Percentiles rank a stretch among this genome's conserved stretches.
Evolutionary conservation across 2,888 invertebrate species (phyloP).

Genomic region (Trissoscelio sp.): DNA sequence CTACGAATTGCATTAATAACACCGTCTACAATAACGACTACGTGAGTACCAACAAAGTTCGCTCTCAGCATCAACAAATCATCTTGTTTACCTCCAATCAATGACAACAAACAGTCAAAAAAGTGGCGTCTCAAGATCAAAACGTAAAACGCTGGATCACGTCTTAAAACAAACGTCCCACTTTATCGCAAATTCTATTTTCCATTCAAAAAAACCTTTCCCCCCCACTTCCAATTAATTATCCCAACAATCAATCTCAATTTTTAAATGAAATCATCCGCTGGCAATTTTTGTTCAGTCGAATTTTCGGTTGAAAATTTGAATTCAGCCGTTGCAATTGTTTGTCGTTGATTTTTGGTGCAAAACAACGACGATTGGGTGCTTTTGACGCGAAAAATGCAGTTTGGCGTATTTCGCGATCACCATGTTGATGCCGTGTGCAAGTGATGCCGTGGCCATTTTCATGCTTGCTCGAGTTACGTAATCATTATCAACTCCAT

Average conservation of each 20-base stretch:
- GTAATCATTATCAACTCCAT: conserved; percentile 83
- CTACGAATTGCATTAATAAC: conserved; percentile 78
- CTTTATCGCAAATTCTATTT: conserved; percentile 54
- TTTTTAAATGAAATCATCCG: too few relatives aligned
- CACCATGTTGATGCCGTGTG: conserved; percentile 78
- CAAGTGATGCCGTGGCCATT: conserved; percentile 82
- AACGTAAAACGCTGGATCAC: conserved; percentile 72
- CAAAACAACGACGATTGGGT: not conserved
- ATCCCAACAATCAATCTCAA: too few relatives aligned
- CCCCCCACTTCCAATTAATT: too few relatives aligned
- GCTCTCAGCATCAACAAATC: not conserved
- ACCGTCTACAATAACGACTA: conserved; percentile 78
- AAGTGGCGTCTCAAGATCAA: conserved; percentile 60
- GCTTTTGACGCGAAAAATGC: conserved; percentile 23
- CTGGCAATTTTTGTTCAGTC: too few relatives aligned
- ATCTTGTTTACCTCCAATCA: not conserved
- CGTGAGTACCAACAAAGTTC: conserved; percentile 78
- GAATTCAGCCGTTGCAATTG: too few relatives aligned
- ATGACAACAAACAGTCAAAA: not conserved
- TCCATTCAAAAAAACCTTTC: too few relatives aligned
- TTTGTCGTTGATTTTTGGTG: not conserved
- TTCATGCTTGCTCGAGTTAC: conserved; percentile 82
- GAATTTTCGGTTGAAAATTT: too few relatives aligned
- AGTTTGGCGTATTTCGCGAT: conserved; percentile 52
- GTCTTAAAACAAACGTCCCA: conserved; percentile 72